Evolutionary conservation across 2,113 vertebrate species (phyloP).

Genomic region (Thryonomys swinderianus): DNA sequence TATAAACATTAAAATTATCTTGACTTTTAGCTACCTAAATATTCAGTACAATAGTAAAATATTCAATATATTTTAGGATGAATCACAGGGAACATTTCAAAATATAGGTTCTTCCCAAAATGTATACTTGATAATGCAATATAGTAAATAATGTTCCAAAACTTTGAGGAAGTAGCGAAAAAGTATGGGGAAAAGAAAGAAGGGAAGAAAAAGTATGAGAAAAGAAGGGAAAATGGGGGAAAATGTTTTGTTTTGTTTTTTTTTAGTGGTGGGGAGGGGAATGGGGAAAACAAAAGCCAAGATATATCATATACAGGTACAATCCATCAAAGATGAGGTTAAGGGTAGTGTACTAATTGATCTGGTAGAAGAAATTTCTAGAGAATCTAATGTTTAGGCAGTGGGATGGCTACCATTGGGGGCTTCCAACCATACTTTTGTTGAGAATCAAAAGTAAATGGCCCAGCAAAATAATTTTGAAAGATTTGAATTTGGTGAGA

Average conservation of each 20-base stretch:
- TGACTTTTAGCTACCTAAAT: slow-evolving; percentile 16
- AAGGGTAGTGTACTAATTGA: not conserved
- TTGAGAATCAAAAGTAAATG: not conserved
- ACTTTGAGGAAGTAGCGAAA: too few relatives aligned
- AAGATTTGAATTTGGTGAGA: not conserved
- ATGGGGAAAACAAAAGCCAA: too few relatives aligned
- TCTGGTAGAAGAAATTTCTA: not conserved
- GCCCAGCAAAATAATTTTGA: not conserved
- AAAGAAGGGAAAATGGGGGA: too few relatives aligned
- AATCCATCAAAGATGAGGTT: not conserved
- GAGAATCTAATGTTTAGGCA: not conserved
- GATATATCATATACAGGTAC: too few relatives aligned
- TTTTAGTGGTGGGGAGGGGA: too few relatives aligned
- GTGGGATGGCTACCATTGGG: too few relatives aligned
- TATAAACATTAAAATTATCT: not conserved
- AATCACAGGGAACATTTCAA: not conserved
- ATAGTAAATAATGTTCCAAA: too few relatives aligned
- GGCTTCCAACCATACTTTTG: not conserved
- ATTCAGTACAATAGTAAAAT: not conserved
- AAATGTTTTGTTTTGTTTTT: too few relatives aligned
- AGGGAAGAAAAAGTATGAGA: too few relatives aligned
- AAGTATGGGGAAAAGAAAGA: too few relatives aligned
- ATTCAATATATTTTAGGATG: not conserved
- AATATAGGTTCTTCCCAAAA: not conserved
- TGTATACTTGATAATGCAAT: too few relatives aligned